Evolutionary conservation across 2,797 vertebrate species (phyloP).

Genomic region (Eulemur albifrons): DNA sequence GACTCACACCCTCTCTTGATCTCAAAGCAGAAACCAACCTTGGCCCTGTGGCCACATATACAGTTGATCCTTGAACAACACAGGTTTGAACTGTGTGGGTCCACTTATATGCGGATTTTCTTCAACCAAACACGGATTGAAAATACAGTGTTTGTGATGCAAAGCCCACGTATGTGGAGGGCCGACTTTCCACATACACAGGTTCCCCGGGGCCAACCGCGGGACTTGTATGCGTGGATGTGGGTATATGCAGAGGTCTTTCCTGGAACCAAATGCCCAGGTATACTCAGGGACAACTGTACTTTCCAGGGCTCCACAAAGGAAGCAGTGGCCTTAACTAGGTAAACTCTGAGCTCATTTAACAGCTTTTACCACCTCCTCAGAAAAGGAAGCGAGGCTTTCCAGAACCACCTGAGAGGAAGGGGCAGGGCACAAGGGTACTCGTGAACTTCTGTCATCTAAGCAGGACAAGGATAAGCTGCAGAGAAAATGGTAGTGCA

Average conservation of each 20-base stretch:
- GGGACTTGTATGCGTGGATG: background rate
- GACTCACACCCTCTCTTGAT: too few relatives aligned
- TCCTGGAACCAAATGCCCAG: background rate
- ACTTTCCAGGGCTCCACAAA: background rate
- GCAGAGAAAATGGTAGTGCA: background rate
- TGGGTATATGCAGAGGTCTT: background rate
- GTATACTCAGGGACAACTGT: background rate
- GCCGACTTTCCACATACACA: background rate
- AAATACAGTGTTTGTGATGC: background rate
- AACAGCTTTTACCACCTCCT: background rate
- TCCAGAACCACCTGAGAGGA: background rate
- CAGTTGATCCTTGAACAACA: background rate
- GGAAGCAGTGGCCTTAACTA: background rate
- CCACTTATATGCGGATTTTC: background rate
- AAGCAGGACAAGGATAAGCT: background rate
- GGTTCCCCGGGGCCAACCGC: background rate
- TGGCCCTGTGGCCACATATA: background rate
- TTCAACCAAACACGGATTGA: background rate
- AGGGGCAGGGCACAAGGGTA: background rate
- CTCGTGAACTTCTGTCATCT: background rate
- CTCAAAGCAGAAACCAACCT: background rate
- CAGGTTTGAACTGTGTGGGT: background rate
- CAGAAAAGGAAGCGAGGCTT: background rate
- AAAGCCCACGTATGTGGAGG: background rate
- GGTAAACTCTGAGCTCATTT: background rate